Evolutionary conservation across 2,797 vertebrate genomes (phyloP), one percentile per base, ranked within the genome.

Genomic region (Mus caroli): DNA sequence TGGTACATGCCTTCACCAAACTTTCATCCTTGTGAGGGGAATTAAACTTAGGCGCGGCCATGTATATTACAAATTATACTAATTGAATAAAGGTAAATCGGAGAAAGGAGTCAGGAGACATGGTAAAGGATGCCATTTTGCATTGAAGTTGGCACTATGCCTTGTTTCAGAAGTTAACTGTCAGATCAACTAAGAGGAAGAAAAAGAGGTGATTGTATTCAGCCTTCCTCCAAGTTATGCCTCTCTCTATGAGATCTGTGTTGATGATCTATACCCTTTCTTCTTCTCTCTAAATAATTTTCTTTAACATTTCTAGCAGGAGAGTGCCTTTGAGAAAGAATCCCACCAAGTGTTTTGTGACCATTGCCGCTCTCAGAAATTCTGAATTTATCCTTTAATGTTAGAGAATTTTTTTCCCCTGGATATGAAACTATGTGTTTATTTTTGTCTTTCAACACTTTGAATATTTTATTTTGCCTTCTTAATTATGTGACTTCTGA

Each of bases 351-450:
- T 60, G n/a, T 5, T 34, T 84, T 84, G 82, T 46, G 40, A 31
- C 58, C 56, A 43, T 9, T 64, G 26, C 58, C 34, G 37, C 34
- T 84, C 58, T 40, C 12, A 62, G 24, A 83, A 28, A 43, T 60
- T 62, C 28, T 73, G 11, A 60, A 54, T 87, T 92, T 94, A 46
- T 88, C 26, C 20, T 90, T 87, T 24, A 90, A 28, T 56, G 19
- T 73, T 60, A 46, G 90, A 73, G 7, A 24, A n/a, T n/a, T 87
- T 73, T 46, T 83, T 96, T 94, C 92, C 13, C 92, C 13, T 52
- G 40, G 15, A 58, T 87, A 79, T 92, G 73, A 34, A 95, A 90
- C 34, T 92, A 10, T 77, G 50, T 54, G 15, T 40, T 71, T 83
- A 71, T 28, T 26, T 90, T 83, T 87, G 40, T 64, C 52, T 86